Percentiles rank a stretch among this genome's conserved stretches.
Evolutionary conservation across 2,113 vertebrate genomes (phyloP).

Genomic region (Paraplagusia blochii): DNA sequence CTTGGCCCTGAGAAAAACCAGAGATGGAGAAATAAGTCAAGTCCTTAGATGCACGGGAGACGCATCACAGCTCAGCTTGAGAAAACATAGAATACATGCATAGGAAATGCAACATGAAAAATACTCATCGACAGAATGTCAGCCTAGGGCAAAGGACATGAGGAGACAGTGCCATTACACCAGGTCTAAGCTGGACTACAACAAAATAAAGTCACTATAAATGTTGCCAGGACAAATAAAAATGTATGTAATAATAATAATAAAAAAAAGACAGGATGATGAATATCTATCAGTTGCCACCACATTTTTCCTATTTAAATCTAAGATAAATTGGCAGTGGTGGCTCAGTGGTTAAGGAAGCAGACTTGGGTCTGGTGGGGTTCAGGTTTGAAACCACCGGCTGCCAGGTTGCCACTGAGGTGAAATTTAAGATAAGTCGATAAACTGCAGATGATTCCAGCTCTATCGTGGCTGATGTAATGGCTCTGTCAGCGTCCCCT

Average conservation of each 20-base stretch:
- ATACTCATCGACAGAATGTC: conserved; percentile 24
- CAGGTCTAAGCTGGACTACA: conserved; percentile 34
- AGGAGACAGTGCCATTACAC: conserved; percentile 59
- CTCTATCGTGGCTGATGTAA: conserved; percentile 30
- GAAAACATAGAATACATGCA: conserved; percentile 56
- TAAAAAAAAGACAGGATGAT: too few relatives aligned
- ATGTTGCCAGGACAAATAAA: too few relatives aligned
- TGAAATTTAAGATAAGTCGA: too few relatives aligned
- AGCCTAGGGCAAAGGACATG: conserved; percentile 38
- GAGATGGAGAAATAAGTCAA: not conserved
- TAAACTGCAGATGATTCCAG: not conserved
- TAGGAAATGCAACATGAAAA: conserved; percentile 41
- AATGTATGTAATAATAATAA: too few relatives aligned
- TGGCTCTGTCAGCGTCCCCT: conserved; percentile 47
- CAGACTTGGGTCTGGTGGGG: too few relatives aligned
- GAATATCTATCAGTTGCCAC: too few relatives aligned
- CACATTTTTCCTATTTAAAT: too few relatives aligned
- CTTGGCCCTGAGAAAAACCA: conserved; percentile 81
- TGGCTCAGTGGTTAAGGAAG: too few relatives aligned
- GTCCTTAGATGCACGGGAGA: conserved; percentile 18
- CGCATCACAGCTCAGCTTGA: conserved; percentile 19
- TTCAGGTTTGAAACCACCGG: too few relatives aligned
- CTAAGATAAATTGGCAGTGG: too few relatives aligned
- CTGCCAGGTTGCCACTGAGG: too few relatives aligned
- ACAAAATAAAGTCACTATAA: conserved; percentile 10